Evolutionary conservation across 2,797 vertebrate genomes (phyloP).

Genomic region (Cossypha dichroa): DNA sequence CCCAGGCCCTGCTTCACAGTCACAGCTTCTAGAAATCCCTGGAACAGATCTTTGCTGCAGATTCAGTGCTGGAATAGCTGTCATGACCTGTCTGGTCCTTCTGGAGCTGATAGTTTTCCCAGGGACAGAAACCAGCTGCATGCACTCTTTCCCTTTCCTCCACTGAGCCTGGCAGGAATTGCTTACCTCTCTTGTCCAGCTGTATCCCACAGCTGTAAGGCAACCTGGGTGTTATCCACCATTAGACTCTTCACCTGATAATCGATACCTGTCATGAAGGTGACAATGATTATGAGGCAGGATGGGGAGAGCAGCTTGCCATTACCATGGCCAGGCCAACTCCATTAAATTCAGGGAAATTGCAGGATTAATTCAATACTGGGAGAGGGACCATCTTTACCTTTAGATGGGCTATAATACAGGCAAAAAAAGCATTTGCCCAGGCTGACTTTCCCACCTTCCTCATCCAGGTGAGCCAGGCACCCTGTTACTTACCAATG

Average conservation of each 20-base stretch:
- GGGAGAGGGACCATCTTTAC: not conserved
- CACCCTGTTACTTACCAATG: constrained; percentile 72
- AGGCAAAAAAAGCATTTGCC: not conserved
- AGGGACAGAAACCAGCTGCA: not conserved
- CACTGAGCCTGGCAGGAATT: not conserved
- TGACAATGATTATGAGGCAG: not conserved
- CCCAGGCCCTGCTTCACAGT: not conserved
- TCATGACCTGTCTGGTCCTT: not conserved
- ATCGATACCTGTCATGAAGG: constrained; percentile 75
- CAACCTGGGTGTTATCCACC: constrained; percentile 77
- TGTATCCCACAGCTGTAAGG: constrained; percentile 88
- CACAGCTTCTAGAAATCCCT: not conserved
- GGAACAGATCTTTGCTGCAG: not conserved
- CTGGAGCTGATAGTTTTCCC: not conserved
- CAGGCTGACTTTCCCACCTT: not conserved
- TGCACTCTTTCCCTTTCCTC: not conserved
- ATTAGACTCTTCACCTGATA: constrained; percentile 83
- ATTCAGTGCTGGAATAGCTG: not conserved
- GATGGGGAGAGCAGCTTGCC: not conserved
- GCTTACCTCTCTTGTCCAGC: constrained; percentile 86
- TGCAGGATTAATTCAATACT: not conserved
- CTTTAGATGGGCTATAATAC: not conserved
- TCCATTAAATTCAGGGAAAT: not conserved
- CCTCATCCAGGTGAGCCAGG: not conserved
- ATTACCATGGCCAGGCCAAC: not conserved